These are phyloP conservation scores for Dysdera silvatica DNA, from an alignment of 1,140 invertebrate species.

Conservation along the genomic window DNA sequence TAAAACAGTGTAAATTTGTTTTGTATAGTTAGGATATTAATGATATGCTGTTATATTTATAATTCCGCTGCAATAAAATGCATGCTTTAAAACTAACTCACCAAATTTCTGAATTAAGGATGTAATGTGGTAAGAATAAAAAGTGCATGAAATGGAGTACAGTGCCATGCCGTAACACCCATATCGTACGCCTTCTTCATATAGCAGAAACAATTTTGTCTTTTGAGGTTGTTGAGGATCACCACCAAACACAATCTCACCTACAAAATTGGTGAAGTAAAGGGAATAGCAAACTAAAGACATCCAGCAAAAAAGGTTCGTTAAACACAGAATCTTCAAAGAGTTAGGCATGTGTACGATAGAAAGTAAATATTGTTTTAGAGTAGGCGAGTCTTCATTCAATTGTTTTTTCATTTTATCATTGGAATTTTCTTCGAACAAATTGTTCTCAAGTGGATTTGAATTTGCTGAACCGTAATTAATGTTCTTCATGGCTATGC, in stretches of 20 bases:
- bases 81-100: too few relatives aligned
- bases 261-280: constrained; percentile 96
- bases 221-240: constrained; percentile 70
- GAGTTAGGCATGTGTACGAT: constrained; percentile 83
- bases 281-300: constrained; percentile 92
- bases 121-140: constrained; percentile 84
- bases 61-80: too few relatives aligned
- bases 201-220: constrained; percentile 53
- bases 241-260: constrained; percentile 87
- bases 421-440: too few relatives aligned
- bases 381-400: too few relatives aligned
- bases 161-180: constrained; percentile 95
- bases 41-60: too few relatives aligned
- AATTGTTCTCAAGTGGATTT: too few relatives aligned
- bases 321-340: constrained; percentile 76
- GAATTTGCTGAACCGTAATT: too few relatives aligned
- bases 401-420: too few relatives aligned
- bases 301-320: constrained; percentile 97
- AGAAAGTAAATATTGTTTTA: constrained; percentile 70
- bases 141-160: constrained; percentile 87
- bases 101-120: constrained; percentile 73
- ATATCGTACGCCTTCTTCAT: constrained; percentile 85
- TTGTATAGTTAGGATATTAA: too few relatives aligned
- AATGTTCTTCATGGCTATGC: too few relatives aligned
- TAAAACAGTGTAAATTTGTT: too few relatives aligned